Base-by-base conservation (phyloP, 2,797 vertebrate species). In the Sparus aurata region DNA sequence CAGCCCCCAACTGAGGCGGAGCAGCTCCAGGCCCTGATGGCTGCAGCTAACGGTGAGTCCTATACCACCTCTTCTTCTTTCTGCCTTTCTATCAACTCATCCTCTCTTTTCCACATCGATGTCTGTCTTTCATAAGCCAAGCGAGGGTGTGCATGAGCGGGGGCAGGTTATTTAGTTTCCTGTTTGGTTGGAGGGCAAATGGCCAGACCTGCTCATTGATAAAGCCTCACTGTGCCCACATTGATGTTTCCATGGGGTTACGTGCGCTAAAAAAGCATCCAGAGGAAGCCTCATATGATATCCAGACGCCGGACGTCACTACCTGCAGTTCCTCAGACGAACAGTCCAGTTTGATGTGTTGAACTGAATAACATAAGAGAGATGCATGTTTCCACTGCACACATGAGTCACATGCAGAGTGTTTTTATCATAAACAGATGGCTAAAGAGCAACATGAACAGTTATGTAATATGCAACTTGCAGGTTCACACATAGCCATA, bases 1-100 rank as follows among this genome's bases (percentile, higher is more conserved):
- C 98, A 97, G 92, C 98, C 98, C 92, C 98, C 98, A 60, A 98
- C 97, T 74, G 98, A 99, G 88, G 98, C 98, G 0, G 98, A 99
- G 93, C 95, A 98, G 95, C 97, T 99, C 89, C 98, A 99, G 85
- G 98, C 98, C 73, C 96, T 99, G 95, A 99, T 99, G 95, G 94
- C 98, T 67, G 98, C 98, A 72, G 98, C 98, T 60, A 99, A 98
- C 1, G 98, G 98, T 99, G 91, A 95, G 97, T 95, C 60, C 61
- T 16, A 84, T 57, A 81, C 89, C 80, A 57, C 7, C 8, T 59
- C 63, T 47, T 62, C 15, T 45, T 50, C 41, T 53, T 66, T 20
- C 3, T 71, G 41, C 45, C 3, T 73, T 34, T 66, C 57, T 12
- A 25, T 65, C 47, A 22, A 8, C 30, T 41, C 61, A 54, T 72